Evolutionary conservation across 2,888 invertebrate species (phyloP).

Genomic region (Dryobotodes eremita): DNA sequence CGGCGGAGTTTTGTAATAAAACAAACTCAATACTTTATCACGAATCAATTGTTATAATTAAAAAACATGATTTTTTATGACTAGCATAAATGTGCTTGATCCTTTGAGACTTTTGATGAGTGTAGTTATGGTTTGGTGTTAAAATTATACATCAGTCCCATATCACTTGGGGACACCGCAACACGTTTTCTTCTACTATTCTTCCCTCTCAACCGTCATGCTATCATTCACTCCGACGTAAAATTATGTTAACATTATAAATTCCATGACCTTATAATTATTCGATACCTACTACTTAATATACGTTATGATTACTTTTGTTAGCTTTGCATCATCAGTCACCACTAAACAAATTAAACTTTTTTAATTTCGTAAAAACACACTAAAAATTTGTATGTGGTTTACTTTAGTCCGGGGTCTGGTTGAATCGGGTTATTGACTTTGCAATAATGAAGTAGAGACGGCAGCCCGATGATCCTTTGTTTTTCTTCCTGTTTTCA

Average conservation of each 20-base stretch:
- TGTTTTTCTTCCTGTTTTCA: background rate
- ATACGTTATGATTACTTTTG: background rate
- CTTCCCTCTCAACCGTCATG: background rate
- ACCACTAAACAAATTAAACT: too few relatives aligned
- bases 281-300: background rate
- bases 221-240: background rate
- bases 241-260: background rate
- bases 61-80: too few relatives aligned
- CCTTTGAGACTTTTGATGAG: too few relatives aligned
- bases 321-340: background rate
- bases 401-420: background rate
- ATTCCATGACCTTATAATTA: background rate
- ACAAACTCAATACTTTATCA: too few relatives aligned
- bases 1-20: too few relatives aligned
- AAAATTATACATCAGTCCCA: background rate
- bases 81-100: too few relatives aligned
- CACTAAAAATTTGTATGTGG: background rate
- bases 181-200: background rate
- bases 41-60: too few relatives aligned
- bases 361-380: background rate
- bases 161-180: background rate
- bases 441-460: slow-evolving; percentile 3
- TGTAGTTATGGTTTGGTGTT: background rate
- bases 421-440: slow-evolving; percentile 5
- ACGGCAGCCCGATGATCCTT: background rate